phyloP scores from a whole-genome alignment of 2,113 vertebrate species.

The Motacilla alba region DNA sequence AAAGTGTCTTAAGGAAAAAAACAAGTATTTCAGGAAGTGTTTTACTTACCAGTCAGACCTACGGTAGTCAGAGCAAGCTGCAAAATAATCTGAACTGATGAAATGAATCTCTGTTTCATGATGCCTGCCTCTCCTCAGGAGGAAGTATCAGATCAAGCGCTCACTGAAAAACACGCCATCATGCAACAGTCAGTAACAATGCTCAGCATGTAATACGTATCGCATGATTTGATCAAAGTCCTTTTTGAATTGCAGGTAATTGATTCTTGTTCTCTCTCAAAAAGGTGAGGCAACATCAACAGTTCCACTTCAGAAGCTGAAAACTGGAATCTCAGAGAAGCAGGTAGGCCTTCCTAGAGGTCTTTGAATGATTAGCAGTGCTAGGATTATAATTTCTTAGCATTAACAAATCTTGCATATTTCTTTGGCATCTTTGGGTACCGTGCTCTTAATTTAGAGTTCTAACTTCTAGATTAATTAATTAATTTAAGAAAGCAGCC shows the following conservation, averaged over 20 bases:
- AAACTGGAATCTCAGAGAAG: neutral
- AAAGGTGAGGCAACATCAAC: neutral
- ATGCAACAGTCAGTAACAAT: neutral
- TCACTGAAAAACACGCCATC: slow-evolving; percentile 67
- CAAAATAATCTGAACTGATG: slow-evolving; percentile 25
- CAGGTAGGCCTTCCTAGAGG: neutral
- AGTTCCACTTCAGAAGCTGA: neutral
- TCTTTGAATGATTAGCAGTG: neutral
- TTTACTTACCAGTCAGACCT: slow-evolving; percentile 65
- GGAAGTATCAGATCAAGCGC: slow-evolving; percentile 30
- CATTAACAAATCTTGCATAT: neutral
- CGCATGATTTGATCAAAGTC: neutral
- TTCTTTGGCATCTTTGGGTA: neutral
- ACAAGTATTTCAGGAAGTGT: neutral
- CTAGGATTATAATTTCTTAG: neutral
- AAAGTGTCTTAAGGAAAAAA: neutral
- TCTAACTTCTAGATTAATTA: neutral
- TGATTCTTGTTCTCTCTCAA: neutral
- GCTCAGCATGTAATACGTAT: neutral
- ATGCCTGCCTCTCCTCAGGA: neutral
- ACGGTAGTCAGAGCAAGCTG: slow-evolving; percentile 46
- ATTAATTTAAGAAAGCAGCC: neutral
- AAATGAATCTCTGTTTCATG: slow-evolving; percentile 57
- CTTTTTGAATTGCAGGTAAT: neutral
- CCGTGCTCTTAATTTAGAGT: neutral